Evolutionary conservation across 1,140 invertebrate species (phyloP), one percentile per base, ranked within the genome.

Genomic region (Neoseiulus cucumeris): DNA sequence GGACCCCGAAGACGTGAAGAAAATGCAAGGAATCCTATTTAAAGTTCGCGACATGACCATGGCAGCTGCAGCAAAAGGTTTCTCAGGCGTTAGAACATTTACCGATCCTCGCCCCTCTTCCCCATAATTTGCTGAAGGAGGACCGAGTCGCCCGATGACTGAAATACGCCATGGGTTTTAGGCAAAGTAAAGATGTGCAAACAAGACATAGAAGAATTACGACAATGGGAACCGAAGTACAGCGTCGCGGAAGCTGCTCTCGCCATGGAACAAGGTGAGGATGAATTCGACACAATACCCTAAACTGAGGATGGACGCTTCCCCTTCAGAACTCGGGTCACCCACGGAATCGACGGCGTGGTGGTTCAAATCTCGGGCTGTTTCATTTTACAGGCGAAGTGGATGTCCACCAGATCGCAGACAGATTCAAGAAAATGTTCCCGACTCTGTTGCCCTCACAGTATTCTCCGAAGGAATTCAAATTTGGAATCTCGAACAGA

Each of bases 401-500:
- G 2, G 51, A 59, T 20, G 33, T 33, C 33, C 14, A 25, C 9
- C 25, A 29, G 22, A 59, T 59, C 51, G 51, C 51, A 1, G 51
- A 59, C 14, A 25, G 51, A 17, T 59, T 59, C 51, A 59, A 59
- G 22, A 59, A 59, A 20, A 59, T 59, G 51, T 59, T 59, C 51
- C 51, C 51, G 14, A 59, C 14, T 12, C 51, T 59, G 2, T 9
- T 59, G 14, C 51, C 51, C 14, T 33, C 51, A 2, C 12, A 29
- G 14, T 59, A 59, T 59, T n/a, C 51, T 25, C 14, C 14, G 14
- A 2, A 59, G 22, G n/a, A 59, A 14, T 59, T 29, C 33, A 59
- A 59, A 59, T 25, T 59, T 9, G 51, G 51, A 17, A 29, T 29
- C 33, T 59, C 51, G 22, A 25, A 59, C 22, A 25, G 51, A 25